Conservation (phyloP, 64 coral and sea anemone species). For the Actinia tenebrosa region DNA sequence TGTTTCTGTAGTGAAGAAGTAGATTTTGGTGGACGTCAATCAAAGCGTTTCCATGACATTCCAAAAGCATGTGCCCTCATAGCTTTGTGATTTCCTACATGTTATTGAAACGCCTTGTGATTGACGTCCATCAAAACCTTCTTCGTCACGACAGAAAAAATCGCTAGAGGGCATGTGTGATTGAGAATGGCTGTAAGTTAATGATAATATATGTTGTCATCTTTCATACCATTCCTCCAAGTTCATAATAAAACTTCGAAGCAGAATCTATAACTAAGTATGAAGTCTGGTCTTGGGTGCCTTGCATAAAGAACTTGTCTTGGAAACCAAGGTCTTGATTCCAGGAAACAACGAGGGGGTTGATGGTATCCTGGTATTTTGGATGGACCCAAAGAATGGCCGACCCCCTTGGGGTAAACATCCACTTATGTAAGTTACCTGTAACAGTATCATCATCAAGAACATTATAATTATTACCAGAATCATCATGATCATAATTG, state of each 20-base stretch:
- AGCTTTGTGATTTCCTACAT: no score
- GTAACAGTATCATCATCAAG: not conserved
- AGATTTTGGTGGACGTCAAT: no score
- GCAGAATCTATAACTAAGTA: constrained; percentile 44
- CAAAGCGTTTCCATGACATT: no score
- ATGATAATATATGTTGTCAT: not conserved
- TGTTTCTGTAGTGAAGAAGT: no score
- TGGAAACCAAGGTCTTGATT: constrained; percentile 55
- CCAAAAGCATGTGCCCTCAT: no score
- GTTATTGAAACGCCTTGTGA: no score
- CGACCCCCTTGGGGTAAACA: constrained; percentile 58
- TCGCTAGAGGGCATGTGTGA: no score
- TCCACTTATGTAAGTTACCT: constrained; percentile 84
- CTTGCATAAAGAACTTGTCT: constrained; percentile 75
- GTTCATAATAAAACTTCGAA: constrained; percentile 64
- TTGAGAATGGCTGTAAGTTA: no score
- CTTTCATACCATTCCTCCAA: constrained; percentile 73
- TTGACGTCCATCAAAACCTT: no score
- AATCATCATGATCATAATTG: no score
- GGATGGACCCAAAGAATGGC: constrained; percentile 71
- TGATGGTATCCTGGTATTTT: constrained; percentile 58
- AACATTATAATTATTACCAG: not conserved
- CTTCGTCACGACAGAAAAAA: no score
- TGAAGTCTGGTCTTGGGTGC: constrained; percentile 57
- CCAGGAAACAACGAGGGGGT: constrained; percentile 77